Evolutionary conservation across 2,113 vertebrate genomes (phyloP), one percentile per base, ranked within the genome.

Genomic region (Penelope pileata): DNA sequence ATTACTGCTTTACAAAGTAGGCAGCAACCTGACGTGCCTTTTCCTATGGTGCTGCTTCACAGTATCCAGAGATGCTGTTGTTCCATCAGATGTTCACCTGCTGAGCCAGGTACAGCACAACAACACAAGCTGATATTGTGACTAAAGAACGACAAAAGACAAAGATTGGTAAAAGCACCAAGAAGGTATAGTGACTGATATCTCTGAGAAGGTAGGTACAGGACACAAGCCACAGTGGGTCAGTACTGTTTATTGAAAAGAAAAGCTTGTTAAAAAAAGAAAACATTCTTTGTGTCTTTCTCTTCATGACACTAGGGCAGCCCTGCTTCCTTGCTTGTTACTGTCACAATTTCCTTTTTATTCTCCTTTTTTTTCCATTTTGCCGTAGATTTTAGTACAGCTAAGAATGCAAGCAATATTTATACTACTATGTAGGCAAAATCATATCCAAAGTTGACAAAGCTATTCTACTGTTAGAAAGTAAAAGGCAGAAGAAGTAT

Each of bases 341-440:
- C 27, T 58, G 32, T 58, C 32, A 32, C 56, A 12, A 58, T 34
- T 58, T 21, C 56, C 56, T 58, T 58, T 58, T 58, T 32, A 18
- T 27, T 56, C 53, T 58, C 22, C 22, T 58, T 58, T n/a, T 58
- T 58, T 51, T 24, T 26, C 24, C 50, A 10, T 15, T 26, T n/a
- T 56, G 48, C 18, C 30, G 23, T 17, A 47, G 38, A 53, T 68
- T 75, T 69, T 59, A 50, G 47, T 40, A 63, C 29, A 43, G 18
- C 26, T 67, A 82, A 70, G 73, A 94, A 92, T 92, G 40, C 77
- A 73, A 78, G 10, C 8, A 82, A 53, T 81, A 56, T 64, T 93
- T 88, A 45, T 68, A 78, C 54, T 68, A 69, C 54, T 64, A 38
- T 8, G 32, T 91, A 73, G n/a, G 32, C 17, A 74, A 95, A 84